Evolutionary conservation across 2,888 invertebrate genomes (phyloP).

Genomic region (Sepiola atlantica): DNA sequence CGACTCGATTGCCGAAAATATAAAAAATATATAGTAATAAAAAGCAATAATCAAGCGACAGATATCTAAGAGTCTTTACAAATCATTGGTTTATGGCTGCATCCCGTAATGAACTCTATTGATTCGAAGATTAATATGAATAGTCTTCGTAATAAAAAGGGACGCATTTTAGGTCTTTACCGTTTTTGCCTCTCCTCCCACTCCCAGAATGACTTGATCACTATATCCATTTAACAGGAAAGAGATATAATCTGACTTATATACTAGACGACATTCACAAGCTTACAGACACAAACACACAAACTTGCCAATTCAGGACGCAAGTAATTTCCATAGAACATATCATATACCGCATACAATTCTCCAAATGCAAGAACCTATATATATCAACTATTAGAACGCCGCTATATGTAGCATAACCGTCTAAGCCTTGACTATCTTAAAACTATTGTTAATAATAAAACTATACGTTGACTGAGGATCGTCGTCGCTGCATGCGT

Average conservation of each 20-base stretch:
- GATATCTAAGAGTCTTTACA: not conserved
- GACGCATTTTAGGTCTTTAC: not conserved
- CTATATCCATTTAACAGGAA: not conserved
- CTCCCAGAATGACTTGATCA: not conserved
- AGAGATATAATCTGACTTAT: not conserved
- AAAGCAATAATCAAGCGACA: not conserved
- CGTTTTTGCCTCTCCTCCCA: not conserved
- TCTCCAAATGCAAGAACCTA: no score
- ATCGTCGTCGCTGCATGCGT: no score
- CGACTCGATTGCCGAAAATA: not conserved
- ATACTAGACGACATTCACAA: no score
- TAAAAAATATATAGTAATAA: not conserved
- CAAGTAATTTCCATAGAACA: no score
- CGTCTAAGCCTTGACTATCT: no score
- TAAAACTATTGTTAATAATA: no score
- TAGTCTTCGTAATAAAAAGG: not conserved
- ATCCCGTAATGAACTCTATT: not conserved
- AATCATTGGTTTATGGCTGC: not conserved
- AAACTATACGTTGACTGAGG: no score
- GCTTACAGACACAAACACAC: no score
- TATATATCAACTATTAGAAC: no score
- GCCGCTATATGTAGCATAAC: no score
- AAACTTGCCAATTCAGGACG: no score
- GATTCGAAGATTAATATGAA: not conserved
- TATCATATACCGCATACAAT: no score